Evolutionary conservation across 2,888 invertebrate genomes (phyloP).

Genomic region (Melipona bicolor): DNA sequence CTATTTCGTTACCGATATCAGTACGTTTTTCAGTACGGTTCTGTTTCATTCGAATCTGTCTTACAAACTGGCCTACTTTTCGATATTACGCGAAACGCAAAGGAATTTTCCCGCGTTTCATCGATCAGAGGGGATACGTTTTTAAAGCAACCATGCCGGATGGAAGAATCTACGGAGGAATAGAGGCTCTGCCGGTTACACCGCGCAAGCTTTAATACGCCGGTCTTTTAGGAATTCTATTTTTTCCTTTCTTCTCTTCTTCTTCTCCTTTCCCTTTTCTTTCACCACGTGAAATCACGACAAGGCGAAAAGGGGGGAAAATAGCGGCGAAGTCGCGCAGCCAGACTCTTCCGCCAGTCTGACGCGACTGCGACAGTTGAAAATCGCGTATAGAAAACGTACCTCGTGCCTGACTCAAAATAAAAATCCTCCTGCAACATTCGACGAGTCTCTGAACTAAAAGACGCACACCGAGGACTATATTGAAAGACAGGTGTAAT

Average conservation of each 20-base stretch:
- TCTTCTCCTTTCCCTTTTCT: background rate
- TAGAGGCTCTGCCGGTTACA: background rate
- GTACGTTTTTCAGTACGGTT: background rate
- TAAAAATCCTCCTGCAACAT: too few species aligned
- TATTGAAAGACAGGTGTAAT: too few species aligned
- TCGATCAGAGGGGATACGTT: conserved; percentile 4
- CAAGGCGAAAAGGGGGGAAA: background rate
- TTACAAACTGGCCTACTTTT: background rate
- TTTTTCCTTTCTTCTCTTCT: background rate
- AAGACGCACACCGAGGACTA: too few species aligned
- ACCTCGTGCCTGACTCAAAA: too few species aligned
- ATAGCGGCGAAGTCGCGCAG: background rate
- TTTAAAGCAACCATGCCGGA: background rate
- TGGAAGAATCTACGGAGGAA: background rate
- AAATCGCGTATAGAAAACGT: too few species aligned
- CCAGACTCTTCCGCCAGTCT: too few species aligned
- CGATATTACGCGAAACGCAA: conserved; percentile 1
- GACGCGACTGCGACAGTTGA: too few species aligned
- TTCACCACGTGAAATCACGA: background rate
- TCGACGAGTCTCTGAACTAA: too few species aligned
- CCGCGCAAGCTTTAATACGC: background rate
- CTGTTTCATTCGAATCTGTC: conserved; percentile 1
- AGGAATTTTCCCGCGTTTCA: background rate
- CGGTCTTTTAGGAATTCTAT: background rate
- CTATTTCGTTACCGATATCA: background rate